Evolutionary conservation across 2,113 vertebrate genomes (phyloP).

Genomic region (Cichladusa arquata): DNA sequence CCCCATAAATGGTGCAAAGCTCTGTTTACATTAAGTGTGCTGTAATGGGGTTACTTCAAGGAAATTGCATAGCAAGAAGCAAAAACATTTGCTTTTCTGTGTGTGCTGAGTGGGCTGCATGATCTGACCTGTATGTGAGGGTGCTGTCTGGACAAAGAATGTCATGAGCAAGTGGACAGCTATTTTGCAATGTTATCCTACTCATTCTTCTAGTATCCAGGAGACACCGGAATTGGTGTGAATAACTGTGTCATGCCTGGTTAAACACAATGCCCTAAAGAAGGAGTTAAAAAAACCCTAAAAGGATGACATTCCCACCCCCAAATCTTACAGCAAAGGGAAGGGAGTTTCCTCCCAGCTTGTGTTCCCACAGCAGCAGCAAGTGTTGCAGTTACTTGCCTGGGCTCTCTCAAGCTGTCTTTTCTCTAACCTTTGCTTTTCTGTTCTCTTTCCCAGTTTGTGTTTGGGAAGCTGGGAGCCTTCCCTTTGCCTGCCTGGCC

Average conservation of each 20-base stretch:
- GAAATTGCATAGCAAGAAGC: neutral
- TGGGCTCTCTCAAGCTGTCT: accelerated
- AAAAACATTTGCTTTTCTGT: neutral
- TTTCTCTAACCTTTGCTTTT: neutral
- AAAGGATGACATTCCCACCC: neutral
- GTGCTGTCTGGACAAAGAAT: conserved; percentile 4
- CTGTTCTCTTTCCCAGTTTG: neutral
- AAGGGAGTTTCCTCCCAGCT: neutral
- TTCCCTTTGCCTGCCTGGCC: neutral
- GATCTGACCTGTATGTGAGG: neutral
- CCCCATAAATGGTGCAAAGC: neutral
- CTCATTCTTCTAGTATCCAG: conserved; percentile 58
- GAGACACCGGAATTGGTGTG: conserved; percentile 4
- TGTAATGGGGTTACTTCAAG: neutral
- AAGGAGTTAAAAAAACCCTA: neutral
- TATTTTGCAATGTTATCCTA: conserved; percentile 63
- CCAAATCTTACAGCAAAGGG: neutral
- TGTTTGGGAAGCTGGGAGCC: neutral
- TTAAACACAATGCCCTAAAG: conserved; percentile 11
- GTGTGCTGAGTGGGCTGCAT: neutral
- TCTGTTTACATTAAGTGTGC: neutral
- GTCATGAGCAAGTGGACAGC: conserved; percentile 27
- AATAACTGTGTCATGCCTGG: neutral
- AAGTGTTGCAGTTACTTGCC: neutral
- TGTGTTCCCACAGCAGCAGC: neutral